phyloP scores from a whole-genome alignment of 1,140 invertebrate species.

The Platyura marginata region DNA sequence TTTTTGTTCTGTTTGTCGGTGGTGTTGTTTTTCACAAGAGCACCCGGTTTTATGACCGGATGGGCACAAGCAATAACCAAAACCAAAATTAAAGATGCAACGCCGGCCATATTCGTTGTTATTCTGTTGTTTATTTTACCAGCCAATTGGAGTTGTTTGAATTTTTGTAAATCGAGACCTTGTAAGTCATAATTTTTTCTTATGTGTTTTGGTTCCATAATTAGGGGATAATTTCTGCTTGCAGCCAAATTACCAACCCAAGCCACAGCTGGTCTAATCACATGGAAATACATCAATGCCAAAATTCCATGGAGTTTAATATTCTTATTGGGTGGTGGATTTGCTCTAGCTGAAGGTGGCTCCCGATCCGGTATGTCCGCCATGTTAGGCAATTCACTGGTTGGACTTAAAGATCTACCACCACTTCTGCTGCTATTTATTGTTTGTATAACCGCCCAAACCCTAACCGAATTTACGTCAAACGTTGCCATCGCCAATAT shows the following conservation, averaged over 20 bases:
- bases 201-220: conserved; percentile 2
- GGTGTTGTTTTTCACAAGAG: conserved; percentile 73
- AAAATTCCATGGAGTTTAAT: conserved; percentile 64
- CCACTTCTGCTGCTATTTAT: conserved; percentile 34
- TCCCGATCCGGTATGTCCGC: conserved; percentile 55
- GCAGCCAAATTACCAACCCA: conserved; percentile 35
- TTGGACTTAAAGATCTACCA: conserved; percentile 31
- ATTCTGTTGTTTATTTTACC: conserved; percentile 67
- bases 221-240: conserved; percentile 7
- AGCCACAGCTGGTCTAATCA: conserved; percentile 44
- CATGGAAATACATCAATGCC: conserved; percentile 59
- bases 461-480: conserved; percentile 64
- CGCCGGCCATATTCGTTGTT: conserved; percentile 60
- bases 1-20: conserved; percentile 61
- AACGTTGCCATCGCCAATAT: conserved; percentile 73
- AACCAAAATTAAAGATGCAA: conserved; percentile 60
- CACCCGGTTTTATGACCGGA: conserved; percentile 63
- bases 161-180: conserved; percentile 34
- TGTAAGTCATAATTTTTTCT: conserved; percentile 4
- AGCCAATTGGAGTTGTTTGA: conserved; percentile 51
- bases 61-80: conserved; percentile 47
- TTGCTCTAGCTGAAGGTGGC: conserved; percentile 70
- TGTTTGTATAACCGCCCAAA: conserved; percentile 30
- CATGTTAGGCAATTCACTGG: conserved; percentile 46
- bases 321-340: conserved; percentile 60